Evolutionary conservation across 2,797 vertebrate species (phyloP).

Genomic region (Microhierax caerulescens): DNA sequence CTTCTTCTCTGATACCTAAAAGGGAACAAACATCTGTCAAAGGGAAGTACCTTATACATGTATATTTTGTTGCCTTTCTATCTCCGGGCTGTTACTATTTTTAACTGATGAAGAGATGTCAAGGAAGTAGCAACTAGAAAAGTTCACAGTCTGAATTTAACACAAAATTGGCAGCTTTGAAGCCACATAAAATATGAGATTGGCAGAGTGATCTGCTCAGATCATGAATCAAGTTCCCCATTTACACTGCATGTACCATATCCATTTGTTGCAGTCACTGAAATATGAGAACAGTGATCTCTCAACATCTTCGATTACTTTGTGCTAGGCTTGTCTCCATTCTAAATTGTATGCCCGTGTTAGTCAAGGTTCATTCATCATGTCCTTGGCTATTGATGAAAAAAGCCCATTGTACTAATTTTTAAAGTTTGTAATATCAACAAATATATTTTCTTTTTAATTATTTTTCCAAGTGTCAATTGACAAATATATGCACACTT

Average conservation of each 20-base stretch:
- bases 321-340: not conserved
- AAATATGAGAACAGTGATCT: not conserved
- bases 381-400: not conserved
- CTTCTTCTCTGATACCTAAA: not conserved
- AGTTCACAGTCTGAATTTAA: not conserved
- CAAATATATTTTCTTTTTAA: not conserved
- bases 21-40: not conserved
- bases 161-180: not conserved
- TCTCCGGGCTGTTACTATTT: not conserved
- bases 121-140: not conserved
- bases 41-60: not conserved
- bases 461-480: not conserved
- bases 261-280: not conserved
- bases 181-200: not conserved
- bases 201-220: not conserved
- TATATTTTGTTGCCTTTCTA: not conserved
- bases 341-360: not conserved
- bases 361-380: not conserved
- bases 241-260: not conserved
- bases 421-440: not conserved
- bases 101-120: not conserved
- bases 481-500: not conserved
- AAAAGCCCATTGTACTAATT: not conserved
- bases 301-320: not conserved
- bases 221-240: not conserved